These are phyloP conservation scores for Nomada flava DNA, from an alignment of 2,888 invertebrate species.

Conservation along the genomic window DNA sequence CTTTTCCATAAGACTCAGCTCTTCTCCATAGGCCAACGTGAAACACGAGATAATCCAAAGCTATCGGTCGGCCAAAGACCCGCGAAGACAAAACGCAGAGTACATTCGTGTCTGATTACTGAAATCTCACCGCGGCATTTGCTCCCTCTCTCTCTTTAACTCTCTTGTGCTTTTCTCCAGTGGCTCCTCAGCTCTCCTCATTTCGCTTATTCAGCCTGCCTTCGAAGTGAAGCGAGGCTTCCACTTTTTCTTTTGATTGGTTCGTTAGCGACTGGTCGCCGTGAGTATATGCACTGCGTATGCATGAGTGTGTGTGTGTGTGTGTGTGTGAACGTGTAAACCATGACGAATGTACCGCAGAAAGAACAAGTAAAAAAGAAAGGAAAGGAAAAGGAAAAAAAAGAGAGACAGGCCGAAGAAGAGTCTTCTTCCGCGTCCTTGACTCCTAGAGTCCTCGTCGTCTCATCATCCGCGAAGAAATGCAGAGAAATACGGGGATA, in stretches of 20 bases:
- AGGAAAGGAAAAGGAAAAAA: not conserved
- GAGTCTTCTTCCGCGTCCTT: constrained; percentile 65
- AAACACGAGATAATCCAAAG: not conserved
- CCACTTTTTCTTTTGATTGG: constrained; percentile 62
- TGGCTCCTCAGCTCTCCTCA: constrained; percentile 50
- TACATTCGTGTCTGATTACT: constrained; percentile 38
- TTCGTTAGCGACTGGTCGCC: constrained; percentile 48
- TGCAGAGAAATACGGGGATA: constrained; percentile 34
- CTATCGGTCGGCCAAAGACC: constrained; percentile 5
- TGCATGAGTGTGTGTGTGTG: no score
- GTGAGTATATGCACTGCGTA: no score
- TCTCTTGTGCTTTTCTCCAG: constrained; percentile 11
- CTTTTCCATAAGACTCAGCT: not conserved
- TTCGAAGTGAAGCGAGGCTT: constrained; percentile 49
- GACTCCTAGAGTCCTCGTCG: constrained; percentile 63
- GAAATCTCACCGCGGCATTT: constrained; percentile 7
- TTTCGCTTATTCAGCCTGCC: constrained; percentile 53
- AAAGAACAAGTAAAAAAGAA: not conserved
- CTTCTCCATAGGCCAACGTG: no score
- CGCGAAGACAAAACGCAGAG: not conserved
- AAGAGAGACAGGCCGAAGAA: constrained; percentile 26
- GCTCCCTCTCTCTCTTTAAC: not conserved
- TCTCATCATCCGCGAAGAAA: constrained; percentile 57
- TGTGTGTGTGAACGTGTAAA: not conserved
- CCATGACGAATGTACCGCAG: not conserved